These are phyloP conservation scores for Xylota segnis DNA, from an alignment of 2,888 invertebrate genomes.

Conservation along the genomic window DNA sequence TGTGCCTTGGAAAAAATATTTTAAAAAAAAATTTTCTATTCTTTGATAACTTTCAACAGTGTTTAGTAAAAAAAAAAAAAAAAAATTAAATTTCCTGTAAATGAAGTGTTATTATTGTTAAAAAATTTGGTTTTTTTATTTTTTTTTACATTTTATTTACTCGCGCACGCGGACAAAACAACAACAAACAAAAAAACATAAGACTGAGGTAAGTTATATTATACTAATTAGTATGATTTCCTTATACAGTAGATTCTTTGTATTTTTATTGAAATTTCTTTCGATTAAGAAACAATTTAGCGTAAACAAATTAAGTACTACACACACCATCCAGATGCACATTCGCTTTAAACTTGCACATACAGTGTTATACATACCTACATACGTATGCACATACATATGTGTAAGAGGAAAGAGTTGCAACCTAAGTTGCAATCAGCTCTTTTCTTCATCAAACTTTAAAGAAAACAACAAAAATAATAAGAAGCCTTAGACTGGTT, in stretches of 20 bases:
- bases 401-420: slow-evolving; percentile 58
- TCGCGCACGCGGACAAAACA: slow-evolving; percentile 79
- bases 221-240: slow-evolving; percentile 1
- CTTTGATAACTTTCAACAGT: not conserved
- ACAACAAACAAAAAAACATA: slow-evolving; percentile 82
- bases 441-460: slow-evolving; percentile 46
- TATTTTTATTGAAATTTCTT: not conserved
- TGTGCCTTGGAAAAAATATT: slow-evolving; percentile 33
- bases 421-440: slow-evolving; percentile 58
- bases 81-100: slow-evolving; percentile 32
- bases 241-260: not conserved
- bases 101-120: slow-evolving; percentile 58
- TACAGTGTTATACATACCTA: slow-evolving; percentile 26
- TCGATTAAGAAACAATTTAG: slow-evolving; percentile 27
- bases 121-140: too few species aligned
- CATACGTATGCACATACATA: slow-evolving; percentile 2
- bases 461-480: not conserved
- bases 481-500: slow-evolving; percentile 69
- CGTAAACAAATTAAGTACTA: slow-evolving; percentile 62
- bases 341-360: slow-evolving; percentile 39
- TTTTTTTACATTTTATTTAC: slow-evolving; percentile 49
- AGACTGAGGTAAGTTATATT: slow-evolving; percentile 83
- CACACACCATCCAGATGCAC: slow-evolving; percentile 27
- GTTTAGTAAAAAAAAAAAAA: slow-evolving; percentile 1
- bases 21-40: not conserved